Evolutionary conservation across 2,797 vertebrate genomes (phyloP), one percentile per base, ranked within the genome.

Genomic region (Esox lucius): DNA sequence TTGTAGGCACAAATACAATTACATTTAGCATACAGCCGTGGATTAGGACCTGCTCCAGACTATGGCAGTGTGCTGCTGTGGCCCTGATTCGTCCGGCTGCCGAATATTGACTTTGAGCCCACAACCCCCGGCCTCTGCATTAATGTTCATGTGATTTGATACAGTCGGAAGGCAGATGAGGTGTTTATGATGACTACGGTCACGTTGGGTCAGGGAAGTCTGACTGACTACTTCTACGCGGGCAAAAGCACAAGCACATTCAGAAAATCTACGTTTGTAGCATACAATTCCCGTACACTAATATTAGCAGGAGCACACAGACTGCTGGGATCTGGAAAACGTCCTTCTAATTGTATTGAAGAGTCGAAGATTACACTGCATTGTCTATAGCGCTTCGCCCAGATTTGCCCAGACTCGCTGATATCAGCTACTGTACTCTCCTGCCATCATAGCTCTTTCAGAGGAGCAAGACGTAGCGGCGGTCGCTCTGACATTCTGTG

Each of bases 1-100:
- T 71, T 80, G 28, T 46, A 31, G 28, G 69, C 67, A 61, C 31
- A 82, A 80, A 74, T 76, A 69, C 70, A 72, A 77, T 73, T 48
- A 19, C 59, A 42, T 66, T 62, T 76, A 51, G 71, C 53, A 42
- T 71, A 51, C 33, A 78, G 71, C 64, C 15, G 33, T 53, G 51
- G 46, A 65, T 13, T 53, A 15, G 26, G 39, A 49, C 9, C 15
- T 49, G 62, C 33, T 71, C 77, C 73, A 49, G 22, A 61, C 56
- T 24, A 61, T 17, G 56, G n/a, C 24, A 1, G 56, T 61, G 22
- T 24, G 56, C 56, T 13, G 15, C 24, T 24, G 56, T 61, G 56
- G 56, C 56, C 22, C 56, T 61, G 12, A 24, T 61, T 61, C 9
- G 9, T 24, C 56, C 56, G 11, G 9, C 56, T 61, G 56, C 56